Conservation (phyloP, 2,888 invertebrate species). For the Diaperis boleti region DNA sequence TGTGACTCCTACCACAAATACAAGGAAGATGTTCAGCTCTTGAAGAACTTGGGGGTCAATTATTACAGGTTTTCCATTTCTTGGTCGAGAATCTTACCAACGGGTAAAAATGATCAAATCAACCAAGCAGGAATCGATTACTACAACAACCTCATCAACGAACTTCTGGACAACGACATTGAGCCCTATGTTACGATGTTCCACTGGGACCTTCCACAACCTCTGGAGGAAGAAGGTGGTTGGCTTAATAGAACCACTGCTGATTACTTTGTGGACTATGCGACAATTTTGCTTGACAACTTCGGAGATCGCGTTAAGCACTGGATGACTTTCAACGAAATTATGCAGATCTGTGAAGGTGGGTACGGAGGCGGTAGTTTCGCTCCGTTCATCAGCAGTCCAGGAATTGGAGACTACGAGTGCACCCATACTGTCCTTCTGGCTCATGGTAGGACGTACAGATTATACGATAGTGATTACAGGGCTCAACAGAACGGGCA, state of each 20-base stretch:
- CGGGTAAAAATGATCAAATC: conserved; percentile 72
- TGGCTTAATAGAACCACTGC: conserved; percentile 72
- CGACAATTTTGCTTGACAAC: conserved; percentile 63
- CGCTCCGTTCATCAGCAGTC: conserved; percentile 63
- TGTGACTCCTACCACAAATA: conserved; percentile 76
- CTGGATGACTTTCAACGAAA: conserved; percentile 71
- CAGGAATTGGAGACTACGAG: conserved; percentile 71
- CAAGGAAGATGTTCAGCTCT: conserved; percentile 71
- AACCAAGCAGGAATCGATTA: conserved; percentile 80
- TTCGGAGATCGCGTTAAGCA: conserved; percentile 60
- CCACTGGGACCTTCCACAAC: conserved; percentile 59
- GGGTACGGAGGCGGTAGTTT: conserved; percentile 49
- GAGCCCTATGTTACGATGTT: conserved; percentile 65
- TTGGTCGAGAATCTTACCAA: conserved; percentile 77
- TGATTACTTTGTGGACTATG: conserved; percentile 71
- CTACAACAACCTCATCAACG: conserved; percentile 80
- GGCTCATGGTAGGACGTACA: conserved; percentile 76
- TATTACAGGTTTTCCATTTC: conserved; percentile 75
- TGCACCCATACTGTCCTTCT: conserved; percentile 74
- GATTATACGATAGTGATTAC: conserved; percentile 72
- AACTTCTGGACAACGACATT: conserved; percentile 73
- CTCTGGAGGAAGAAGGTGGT: conserved; percentile 66
- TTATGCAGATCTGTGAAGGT: conserved; percentile 55
- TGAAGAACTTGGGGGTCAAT: conserved; percentile 69
- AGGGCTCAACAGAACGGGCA: conserved; percentile 54